These are phyloP conservation scores for Nilaparvata lugens DNA, from an alignment of 1,140 invertebrate genomes.

Conservation along the genomic window DNA sequence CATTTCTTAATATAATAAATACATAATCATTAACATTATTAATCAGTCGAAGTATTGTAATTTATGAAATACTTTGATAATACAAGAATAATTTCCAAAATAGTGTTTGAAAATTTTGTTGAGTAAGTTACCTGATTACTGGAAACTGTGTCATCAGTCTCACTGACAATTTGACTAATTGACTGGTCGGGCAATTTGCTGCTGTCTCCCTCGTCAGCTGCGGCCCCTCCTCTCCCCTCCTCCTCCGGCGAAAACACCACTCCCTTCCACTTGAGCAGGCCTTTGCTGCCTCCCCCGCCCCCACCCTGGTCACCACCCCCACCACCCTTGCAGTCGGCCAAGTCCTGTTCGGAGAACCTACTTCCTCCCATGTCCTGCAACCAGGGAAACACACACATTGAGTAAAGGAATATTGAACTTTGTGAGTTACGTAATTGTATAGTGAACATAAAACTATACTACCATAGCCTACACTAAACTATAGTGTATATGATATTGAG, in stretches of 20 bases:
- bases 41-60: no score
- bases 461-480: no score
- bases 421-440: no score
- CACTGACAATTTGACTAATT: slow-evolving; percentile 14
- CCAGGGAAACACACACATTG: no score
- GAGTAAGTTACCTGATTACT: slow-evolving; percentile 9
- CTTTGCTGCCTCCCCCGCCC: slow-evolving; percentile 37
- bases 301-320: slow-evolving; percentile 1
- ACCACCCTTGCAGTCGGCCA: slow-evolving; percentile 14
- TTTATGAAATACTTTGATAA: no score
- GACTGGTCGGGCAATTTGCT: background rate
- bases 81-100: no score
- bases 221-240: slow-evolving; percentile 24
- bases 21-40: no score
- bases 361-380: slow-evolving; percentile 38
- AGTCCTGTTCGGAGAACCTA: slow-evolving; percentile 31
- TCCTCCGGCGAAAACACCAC: slow-evolving; percentile 59
- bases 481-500: no score
- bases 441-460: no score
- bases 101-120: no score
- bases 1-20: no score
- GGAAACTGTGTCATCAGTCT: background rate
- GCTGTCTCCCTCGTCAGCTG: background rate
- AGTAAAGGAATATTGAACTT: no score
- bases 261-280: slow-evolving; percentile 65